A percentile compares a stretch with the other conserved stretches of the same genome.
Evolutionary conservation across 2,888 invertebrate genomes (phyloP).

Genomic region (Neoascia interrupta): DNA sequence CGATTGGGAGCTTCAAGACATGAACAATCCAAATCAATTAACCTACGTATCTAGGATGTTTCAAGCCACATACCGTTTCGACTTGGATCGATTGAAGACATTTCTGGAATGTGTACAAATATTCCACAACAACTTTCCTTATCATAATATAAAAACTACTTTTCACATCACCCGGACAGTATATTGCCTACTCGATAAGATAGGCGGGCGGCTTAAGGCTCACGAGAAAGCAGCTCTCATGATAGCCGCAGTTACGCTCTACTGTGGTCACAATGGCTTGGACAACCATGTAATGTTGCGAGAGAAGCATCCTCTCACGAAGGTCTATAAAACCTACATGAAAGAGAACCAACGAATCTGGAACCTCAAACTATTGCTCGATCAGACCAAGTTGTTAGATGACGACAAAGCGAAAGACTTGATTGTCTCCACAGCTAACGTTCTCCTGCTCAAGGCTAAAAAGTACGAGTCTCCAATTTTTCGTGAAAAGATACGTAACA

Average conservation of each 20-base stretch:
- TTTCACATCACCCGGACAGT: constrained; percentile 44
- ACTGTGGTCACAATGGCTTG: constrained; percentile 35
- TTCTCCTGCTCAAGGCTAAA: neutral
- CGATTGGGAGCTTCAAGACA: constrained; percentile 3
- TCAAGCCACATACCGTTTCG: constrained; percentile 8
- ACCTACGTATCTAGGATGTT: constrained; percentile 34
- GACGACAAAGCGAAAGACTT: neutral
- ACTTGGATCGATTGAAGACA: constrained; percentile 8
- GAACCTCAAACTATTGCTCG: constrained; percentile 35
- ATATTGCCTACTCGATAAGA: constrained; percentile 28
- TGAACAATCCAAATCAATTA: constrained; percentile 11
- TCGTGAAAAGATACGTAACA: constrained; percentile 5
- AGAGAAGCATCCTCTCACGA: constrained; percentile 26
- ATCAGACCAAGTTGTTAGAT: neutral
- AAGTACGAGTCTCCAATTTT: constrained; percentile 15
- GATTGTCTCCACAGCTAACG: constrained; percentile 1
- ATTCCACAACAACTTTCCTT: constrained; percentile 27
- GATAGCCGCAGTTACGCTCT: constrained; percentile 28
- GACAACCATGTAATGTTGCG: constrained; percentile 23
- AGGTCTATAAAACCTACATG: constrained; percentile 37
- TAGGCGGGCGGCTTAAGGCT: neutral
- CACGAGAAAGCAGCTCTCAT: constrained; percentile 38
- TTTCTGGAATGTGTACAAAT: constrained; percentile 30
- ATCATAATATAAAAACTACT: constrained; percentile 41
- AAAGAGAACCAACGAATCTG: constrained; percentile 40